Percentiles rank a stretch among this genome's conserved stretches.
Evolutionary conservation across 2,113 vertebrate genomes (phyloP).

Genomic region (Silurus meridionalis): DNA sequence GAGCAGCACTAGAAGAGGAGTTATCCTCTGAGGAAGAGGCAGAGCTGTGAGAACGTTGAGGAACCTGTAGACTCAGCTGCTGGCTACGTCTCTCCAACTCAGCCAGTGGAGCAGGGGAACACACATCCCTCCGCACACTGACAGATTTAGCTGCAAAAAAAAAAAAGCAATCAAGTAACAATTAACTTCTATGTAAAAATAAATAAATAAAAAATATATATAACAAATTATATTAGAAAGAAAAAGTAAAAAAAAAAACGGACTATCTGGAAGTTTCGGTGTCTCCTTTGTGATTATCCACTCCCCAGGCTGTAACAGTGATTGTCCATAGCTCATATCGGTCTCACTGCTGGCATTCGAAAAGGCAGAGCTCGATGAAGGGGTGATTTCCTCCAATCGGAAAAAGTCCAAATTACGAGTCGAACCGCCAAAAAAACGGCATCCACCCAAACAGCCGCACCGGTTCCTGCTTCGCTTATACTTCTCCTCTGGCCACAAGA

Average conservation of each 20-base stretch:
- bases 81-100: constrained; percentile 81
- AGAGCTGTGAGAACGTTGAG: constrained; percentile 87
- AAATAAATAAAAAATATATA: background rate
- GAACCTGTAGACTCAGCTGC: constrained; percentile 89
- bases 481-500: constrained; percentile 92
- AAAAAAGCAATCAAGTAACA: background rate
- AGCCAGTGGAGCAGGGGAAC: constrained; percentile 72
- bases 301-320: constrained; percentile 89
- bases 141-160: constrained; percentile 73
- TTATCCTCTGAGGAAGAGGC: constrained; percentile 93
- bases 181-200: background rate
- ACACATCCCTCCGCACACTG: constrained; percentile 79
- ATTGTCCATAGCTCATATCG: constrained; percentile 96
- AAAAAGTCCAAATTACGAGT: constrained; percentile 89
- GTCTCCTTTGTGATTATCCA: constrained; percentile 92
- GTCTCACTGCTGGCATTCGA: constrained; percentile 81
- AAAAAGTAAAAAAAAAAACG: background rate
- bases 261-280: constrained; percentile 86
- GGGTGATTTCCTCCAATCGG: constrained; percentile 87
- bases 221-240: background rate
- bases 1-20: constrained; percentile 87
- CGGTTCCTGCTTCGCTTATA: constrained; percentile 86
- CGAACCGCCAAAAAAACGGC: constrained; percentile 91
- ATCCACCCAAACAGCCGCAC: constrained; percentile 95
- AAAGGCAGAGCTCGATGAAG: constrained; percentile 90